Conservation (phyloP, 2,797 vertebrate genomes). For the Amazona finschi region DNA sequence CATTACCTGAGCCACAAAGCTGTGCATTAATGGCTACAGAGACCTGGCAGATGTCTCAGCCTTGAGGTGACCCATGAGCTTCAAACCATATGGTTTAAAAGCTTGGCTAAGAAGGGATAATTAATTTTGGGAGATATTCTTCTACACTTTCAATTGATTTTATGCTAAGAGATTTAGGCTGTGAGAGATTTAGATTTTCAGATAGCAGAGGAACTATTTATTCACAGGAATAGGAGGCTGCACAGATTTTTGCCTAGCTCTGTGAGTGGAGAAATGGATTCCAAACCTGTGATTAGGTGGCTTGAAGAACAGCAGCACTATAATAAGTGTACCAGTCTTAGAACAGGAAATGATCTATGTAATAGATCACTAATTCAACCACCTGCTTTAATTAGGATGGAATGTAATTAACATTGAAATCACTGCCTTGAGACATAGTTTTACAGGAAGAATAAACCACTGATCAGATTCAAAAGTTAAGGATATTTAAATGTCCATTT, state of each 20-base stretch:
- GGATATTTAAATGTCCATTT: neutral
- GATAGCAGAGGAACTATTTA: neutral
- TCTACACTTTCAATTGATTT: neutral
- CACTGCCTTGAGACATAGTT: neutral
- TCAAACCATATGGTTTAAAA: neutral
- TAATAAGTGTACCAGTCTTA: neutral
- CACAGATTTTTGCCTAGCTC: neutral
- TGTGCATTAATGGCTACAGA: neutral
- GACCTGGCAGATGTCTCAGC: neutral
- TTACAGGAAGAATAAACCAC: neutral
- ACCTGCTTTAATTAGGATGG: slow-evolving; percentile 21
- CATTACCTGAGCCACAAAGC: neutral
- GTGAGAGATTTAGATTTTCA: neutral
- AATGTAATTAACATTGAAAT: slow-evolving; percentile 32
- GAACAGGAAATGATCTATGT: slow-evolving; percentile 37
- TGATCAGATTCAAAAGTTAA: neutral
- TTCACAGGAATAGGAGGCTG: neutral
- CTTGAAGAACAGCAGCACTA: neutral
- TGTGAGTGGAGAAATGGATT: neutral
- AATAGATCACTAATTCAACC: slow-evolving; percentile 6
- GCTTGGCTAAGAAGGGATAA: neutral
- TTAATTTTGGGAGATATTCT: neutral
- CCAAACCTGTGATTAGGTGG: neutral
- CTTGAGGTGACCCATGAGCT: neutral
- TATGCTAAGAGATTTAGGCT: neutral